Percentiles rank a stretch among this genome's conserved stretches.
phyloP scores from a whole-genome alignment of 1,140 invertebrate genomes.

The Drosophila repleta region DNA sequence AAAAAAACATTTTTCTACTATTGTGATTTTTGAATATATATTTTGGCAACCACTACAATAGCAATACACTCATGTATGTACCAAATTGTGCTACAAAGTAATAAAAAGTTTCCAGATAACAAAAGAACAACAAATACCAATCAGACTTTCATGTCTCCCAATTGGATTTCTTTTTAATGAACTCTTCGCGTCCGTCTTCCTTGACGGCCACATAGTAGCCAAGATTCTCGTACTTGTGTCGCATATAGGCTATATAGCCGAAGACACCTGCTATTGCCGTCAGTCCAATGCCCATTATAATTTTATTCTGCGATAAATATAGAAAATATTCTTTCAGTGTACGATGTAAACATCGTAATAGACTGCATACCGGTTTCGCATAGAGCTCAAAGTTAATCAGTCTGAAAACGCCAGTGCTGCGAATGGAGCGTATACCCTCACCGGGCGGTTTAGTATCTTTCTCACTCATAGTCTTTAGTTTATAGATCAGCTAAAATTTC shows the following conservation, averaged over 20 bases:
- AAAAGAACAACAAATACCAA: not conserved
- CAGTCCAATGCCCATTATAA: constrained; percentile 90
- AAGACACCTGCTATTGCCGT: constrained; percentile 88
- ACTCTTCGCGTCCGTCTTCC: constrained; percentile 89
- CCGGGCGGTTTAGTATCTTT: constrained; percentile 85
- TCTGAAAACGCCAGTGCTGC: constrained; percentile 88
- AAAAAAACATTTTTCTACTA: constrained; percentile 81
- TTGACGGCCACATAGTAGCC: constrained; percentile 91
- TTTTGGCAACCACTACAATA: constrained; percentile 61
- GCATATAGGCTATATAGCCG: constrained; percentile 92
- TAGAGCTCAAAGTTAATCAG: constrained; percentile 93
- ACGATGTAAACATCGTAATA: too few relatives aligned
- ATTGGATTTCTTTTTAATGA: constrained; percentile 91
- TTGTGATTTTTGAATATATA: constrained; percentile 72
- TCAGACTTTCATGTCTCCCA: constrained; percentile 85
- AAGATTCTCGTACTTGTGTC: constrained; percentile 89
- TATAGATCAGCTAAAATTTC: not conserved
- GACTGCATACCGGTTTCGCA: constrained; percentile 89
- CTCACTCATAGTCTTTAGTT: constrained; percentile 39
- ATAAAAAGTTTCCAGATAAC: constrained; percentile 67
- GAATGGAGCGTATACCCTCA: constrained; percentile 90
- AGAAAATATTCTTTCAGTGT: not conserved
- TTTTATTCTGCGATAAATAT: constrained; percentile 87
- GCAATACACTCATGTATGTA: constrained; percentile 72
- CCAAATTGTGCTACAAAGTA: constrained; percentile 80